Evolutionary conservation across 2,113 vertebrate genomes (phyloP).

Genomic region (Atrichornis clamosus): DNA sequence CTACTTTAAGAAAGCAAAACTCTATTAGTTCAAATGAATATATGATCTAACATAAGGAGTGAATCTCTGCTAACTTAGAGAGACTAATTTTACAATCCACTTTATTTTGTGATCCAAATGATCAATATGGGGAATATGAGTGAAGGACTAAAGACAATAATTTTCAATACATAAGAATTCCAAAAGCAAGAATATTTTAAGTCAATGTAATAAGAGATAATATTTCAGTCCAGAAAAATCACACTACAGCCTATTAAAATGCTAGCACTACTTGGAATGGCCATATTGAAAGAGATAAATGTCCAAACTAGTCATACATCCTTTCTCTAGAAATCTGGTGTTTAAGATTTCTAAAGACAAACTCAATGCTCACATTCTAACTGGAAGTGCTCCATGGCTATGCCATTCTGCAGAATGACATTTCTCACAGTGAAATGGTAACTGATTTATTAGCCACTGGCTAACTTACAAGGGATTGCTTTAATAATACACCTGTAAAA

Average conservation of each 20-base stretch:
- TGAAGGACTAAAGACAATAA: background rate
- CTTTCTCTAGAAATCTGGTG: background rate
- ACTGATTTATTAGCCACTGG: conserved; percentile 7
- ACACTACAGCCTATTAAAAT: background rate
- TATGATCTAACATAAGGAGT: background rate
- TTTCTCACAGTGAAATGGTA: background rate
- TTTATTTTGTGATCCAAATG: background rate
- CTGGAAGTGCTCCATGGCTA: background rate
- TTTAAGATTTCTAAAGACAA: background rate
- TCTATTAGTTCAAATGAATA: background rate
- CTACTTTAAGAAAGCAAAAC: background rate
- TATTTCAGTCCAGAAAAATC: background rate
- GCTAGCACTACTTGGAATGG: background rate
- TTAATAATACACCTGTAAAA: conserved; percentile 27
- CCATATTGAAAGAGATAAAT: background rate
- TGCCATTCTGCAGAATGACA: background rate
- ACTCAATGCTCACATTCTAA: background rate
- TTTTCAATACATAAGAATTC: background rate
- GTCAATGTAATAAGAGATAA: background rate
- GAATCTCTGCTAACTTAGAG: background rate
- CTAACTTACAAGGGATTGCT: conserved; percentile 21
- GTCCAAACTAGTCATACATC: background rate
- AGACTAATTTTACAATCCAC: background rate
- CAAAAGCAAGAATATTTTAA: background rate
- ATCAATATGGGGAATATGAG: background rate